phyloP scores from a whole-genome alignment of 2,113 vertebrate species.

The Ailurus styani region DNA sequence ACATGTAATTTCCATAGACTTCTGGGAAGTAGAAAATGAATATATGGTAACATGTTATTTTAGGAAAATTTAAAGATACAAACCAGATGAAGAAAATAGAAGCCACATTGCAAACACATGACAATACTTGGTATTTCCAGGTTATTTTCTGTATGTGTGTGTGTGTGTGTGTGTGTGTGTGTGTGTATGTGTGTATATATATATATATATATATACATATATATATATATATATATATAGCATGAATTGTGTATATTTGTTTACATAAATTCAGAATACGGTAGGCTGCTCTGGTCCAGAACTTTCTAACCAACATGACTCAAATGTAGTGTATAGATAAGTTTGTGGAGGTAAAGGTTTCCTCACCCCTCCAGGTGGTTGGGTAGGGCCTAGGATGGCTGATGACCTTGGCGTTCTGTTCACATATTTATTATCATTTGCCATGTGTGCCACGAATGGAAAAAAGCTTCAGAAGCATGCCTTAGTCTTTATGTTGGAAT shows the following conservation, averaged over 20 bases:
- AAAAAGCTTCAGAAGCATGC: background rate
- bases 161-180: too few relatives aligned
- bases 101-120: background rate
- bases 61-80: background rate
- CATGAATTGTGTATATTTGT: background rate
- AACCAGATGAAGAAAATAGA: background rate
- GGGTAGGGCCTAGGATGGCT: background rate
- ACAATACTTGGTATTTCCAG: background rate
- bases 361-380: background rate
- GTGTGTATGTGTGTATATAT: too few relatives aligned
- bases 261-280: background rate
- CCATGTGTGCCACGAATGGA: background rate
- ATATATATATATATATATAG: too few relatives aligned
- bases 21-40: slow-evolving; percentile 5
- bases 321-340: background rate
- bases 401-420: background rate
- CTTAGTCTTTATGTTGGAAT: background rate
- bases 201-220: too few relatives aligned
- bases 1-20: background rate
- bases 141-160: background rate
- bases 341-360: background rate
- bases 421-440: background rate
- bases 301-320: background rate
- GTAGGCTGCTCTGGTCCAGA: background rate
- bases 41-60: background rate